Percentiles rank a stretch among this genome's conserved stretches.
These are phyloP conservation scores for Bombus soroeensis DNA, from an alignment of 1,140 invertebrate species.

Conservation along the genomic window DNA sequence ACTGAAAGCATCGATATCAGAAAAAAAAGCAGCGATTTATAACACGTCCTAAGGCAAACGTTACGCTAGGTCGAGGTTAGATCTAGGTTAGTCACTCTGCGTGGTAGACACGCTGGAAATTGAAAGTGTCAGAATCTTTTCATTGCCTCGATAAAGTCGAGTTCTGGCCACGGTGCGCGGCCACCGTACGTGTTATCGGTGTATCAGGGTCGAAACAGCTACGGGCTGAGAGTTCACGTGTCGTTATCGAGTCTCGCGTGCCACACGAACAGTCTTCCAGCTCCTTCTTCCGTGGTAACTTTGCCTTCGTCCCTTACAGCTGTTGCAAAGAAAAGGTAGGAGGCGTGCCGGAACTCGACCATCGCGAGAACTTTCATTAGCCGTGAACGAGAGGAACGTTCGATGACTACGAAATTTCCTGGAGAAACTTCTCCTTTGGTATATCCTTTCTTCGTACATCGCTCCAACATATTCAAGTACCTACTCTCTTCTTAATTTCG, in stretches of 20 bases:
- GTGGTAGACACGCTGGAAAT: constrained; percentile 15
- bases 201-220: neutral
- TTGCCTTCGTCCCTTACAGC: constrained; percentile 1
- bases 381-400: constrained; percentile 27
- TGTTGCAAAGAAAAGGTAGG: constrained; percentile 36
- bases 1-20: neutral
- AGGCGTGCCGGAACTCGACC: constrained; percentile 52
- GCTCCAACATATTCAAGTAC: neutral
- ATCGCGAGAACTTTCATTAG: constrained; percentile 27
- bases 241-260: constrained; percentile 71
- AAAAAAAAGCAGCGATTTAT: neutral
- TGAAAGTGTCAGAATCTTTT: constrained; percentile 46
- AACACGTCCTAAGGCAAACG: neutral
- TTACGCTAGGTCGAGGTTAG: neutral
- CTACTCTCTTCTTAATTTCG: too few species aligned
- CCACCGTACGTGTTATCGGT: constrained; percentile 12
- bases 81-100: neutral
- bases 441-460: neutral
- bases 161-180: neutral
- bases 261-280: constrained; percentile 54
- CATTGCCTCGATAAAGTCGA: constrained; percentile 33
- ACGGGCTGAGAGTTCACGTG: constrained; percentile 38
- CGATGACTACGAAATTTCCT: constrained; percentile 1
- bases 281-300: constrained; percentile 35
- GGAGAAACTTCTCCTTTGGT: neutral